These are phyloP conservation scores for Pristionchus fissidentatus DNA, from an alignment of 2,888 invertebrate species.

Conservation along the genomic window DNA sequence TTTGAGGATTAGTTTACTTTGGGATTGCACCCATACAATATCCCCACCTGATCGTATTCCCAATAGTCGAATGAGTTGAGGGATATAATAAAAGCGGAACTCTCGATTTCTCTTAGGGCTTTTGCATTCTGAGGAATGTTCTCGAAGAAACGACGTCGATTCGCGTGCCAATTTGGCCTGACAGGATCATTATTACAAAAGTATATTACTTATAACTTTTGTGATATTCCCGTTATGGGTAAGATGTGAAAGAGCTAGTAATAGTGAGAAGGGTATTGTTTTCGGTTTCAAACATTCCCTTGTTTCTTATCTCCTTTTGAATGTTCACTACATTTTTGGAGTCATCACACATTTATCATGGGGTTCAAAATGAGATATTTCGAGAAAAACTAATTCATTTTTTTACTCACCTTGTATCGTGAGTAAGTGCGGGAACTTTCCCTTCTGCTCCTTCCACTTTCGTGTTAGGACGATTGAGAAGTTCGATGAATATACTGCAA, in stretches of 20 bases:
- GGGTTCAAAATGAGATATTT: too few relatives aligned
- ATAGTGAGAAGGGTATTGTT: too few relatives aligned
- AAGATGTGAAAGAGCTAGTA: too few relatives aligned
- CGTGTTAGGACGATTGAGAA: slow-evolving; percentile 58
- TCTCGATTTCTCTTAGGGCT: slow-evolving; percentile 63
- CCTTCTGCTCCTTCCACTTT: slow-evolving; percentile 53
- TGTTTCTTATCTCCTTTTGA: too few relatives aligned
- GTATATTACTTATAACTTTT: too few relatives aligned
- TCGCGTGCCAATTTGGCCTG: slow-evolving; percentile 65
- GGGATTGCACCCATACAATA: not conserved
- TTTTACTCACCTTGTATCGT: slow-evolving; percentile 54
- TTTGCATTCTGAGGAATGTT: slow-evolving; percentile 60
- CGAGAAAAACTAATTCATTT: not conserved
- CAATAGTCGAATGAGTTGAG: slow-evolving; percentile 64
- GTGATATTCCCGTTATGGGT: too few relatives aligned
- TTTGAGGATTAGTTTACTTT: slow-evolving; percentile 32
- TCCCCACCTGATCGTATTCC: slow-evolving; percentile 56
- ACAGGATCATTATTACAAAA: too few relatives aligned
- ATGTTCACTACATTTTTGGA: too few relatives aligned
- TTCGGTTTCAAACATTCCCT: too few relatives aligned
- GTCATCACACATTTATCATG: too few relatives aligned
- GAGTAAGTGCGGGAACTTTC: slow-evolving; percentile 65
- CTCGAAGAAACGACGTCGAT: slow-evolving; percentile 68
- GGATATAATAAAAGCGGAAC: slow-evolving; percentile 62
- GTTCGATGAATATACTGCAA: slow-evolving; percentile 68